phyloP scores from a whole-genome alignment of 2,797 vertebrate genomes.

The Pseudochirops cupreus region DNA sequence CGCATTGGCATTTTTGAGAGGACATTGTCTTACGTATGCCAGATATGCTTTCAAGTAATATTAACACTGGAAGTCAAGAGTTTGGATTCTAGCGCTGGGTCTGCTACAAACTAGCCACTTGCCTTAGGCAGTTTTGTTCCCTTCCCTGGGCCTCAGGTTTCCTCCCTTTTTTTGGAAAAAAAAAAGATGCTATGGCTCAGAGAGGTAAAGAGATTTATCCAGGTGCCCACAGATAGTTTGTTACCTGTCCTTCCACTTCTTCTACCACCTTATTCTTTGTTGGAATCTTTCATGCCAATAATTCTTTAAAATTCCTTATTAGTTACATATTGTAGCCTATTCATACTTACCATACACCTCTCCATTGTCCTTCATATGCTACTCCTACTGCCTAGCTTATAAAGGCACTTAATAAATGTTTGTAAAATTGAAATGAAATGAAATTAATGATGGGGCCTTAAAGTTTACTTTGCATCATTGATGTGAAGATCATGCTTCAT shows the following conservation, averaged over 20 bases:
- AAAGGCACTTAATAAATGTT: background rate
- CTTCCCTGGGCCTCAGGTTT: background rate
- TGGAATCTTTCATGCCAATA: background rate
- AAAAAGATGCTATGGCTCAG: background rate
- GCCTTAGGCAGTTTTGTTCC: background rate
- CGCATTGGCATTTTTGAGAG: background rate
- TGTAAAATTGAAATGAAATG: background rate
- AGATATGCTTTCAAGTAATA: background rate
- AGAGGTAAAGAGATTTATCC: background rate
- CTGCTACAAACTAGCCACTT: background rate
- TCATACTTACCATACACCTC: background rate
- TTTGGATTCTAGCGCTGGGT: background rate
- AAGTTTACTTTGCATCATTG: slow-evolving; percentile 54
- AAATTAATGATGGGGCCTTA: slow-evolving; percentile 35
- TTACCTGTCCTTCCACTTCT: background rate
- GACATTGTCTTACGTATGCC: background rate
- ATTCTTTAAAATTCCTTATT: background rate
- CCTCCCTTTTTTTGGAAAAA: background rate
- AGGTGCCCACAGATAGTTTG: background rate
- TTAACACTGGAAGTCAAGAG: background rate
- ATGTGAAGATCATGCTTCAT: slow-evolving; percentile 57
- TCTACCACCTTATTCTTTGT: background rate
- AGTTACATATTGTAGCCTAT: background rate
- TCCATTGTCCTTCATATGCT: background rate
- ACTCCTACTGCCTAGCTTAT: background rate